These are phyloP conservation scores for Halcyon leucocephala DNA, from an alignment of 2,797 vertebrate genomes.

Conservation along the genomic window DNA sequence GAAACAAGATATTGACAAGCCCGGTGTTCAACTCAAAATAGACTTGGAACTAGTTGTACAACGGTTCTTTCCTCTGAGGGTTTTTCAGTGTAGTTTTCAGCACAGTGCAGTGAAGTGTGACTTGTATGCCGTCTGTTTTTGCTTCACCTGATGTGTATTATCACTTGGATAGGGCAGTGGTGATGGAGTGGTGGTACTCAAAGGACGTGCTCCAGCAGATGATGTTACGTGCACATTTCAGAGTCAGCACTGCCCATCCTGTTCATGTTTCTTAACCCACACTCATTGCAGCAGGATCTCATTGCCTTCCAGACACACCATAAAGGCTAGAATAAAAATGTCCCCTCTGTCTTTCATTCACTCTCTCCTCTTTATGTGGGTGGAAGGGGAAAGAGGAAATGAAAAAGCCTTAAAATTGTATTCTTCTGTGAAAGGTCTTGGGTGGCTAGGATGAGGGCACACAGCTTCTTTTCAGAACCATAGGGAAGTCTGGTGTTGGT, in stretches of 20 bases:
- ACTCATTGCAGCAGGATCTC: neutral
- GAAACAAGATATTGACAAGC: conserved; percentile 43
- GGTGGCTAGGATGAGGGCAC: neutral
- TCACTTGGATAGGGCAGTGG: neutral
- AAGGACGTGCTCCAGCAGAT: neutral
- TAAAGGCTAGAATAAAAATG: neutral
- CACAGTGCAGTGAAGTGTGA: conserved; percentile 47
- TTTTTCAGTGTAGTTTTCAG: neutral
- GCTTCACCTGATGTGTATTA: conserved; percentile 13
- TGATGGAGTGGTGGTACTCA: neutral
- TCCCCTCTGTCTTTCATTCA: neutral
- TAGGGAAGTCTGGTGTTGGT: neutral
- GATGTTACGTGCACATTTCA: neutral
- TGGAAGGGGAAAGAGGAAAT: neutral
- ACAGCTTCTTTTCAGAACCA: neutral
- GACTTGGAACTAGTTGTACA: neutral
- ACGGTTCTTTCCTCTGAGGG: neutral
- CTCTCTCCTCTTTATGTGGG: neutral
- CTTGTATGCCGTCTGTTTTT: conserved; percentile 19
- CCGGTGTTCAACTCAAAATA: conserved; percentile 5
- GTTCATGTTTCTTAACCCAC: neutral
- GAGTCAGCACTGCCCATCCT: neutral
- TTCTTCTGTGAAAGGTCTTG: neutral
- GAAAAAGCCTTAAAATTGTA: neutral
- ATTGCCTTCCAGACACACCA: neutral